These are phyloP conservation scores for Xestia ashworthii DNA, from an alignment of 2,888 invertebrate species.

Conservation along the genomic window DNA sequence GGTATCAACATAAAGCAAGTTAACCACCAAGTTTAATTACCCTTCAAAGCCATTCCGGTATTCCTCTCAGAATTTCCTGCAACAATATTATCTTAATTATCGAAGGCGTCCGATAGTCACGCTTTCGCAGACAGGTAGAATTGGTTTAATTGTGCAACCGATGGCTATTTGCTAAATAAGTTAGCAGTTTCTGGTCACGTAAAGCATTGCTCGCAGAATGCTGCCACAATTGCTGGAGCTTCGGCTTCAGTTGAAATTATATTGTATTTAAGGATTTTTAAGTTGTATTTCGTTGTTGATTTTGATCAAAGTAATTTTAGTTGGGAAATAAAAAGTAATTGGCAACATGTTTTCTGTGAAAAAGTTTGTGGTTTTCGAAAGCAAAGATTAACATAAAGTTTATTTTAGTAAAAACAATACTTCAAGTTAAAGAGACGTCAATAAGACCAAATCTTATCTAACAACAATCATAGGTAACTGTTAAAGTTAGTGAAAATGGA, in stretches of 20 bases:
- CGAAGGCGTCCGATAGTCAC: conserved; percentile 59
- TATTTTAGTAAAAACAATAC: too few relatives aligned
- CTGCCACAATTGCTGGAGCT: conserved; percentile 39
- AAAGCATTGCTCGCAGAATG: conserved; percentile 54
- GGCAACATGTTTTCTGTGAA: background rate
- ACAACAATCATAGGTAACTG: too few relatives aligned
- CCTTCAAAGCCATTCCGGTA: conserved; percentile 27
- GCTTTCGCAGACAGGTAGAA: conserved; percentile 63
- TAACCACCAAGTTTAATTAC: conserved; percentile 16
- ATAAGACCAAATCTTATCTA: too few relatives aligned
- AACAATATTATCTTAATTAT: conserved; percentile 63
- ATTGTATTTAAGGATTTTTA: conserved; percentile 56
- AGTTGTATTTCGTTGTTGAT: conserved; percentile 38
- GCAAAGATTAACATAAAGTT: too few relatives aligned
- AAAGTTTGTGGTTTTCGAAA: background rate
- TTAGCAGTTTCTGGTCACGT: conserved; percentile 66
- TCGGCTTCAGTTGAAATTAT: conserved; percentile 50
- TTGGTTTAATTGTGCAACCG: conserved; percentile 66
- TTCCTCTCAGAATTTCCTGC: conserved; percentile 18
- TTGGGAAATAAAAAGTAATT: background rate
- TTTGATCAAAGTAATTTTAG: background rate
- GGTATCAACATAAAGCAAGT: background rate
- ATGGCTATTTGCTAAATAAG: conserved; percentile 62
- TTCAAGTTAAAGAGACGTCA: too few relatives aligned
- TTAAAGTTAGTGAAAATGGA: too few relatives aligned